Conservation (phyloP, 2,888 invertebrate genomes). For the Helicoverpa assulta region DNA sequence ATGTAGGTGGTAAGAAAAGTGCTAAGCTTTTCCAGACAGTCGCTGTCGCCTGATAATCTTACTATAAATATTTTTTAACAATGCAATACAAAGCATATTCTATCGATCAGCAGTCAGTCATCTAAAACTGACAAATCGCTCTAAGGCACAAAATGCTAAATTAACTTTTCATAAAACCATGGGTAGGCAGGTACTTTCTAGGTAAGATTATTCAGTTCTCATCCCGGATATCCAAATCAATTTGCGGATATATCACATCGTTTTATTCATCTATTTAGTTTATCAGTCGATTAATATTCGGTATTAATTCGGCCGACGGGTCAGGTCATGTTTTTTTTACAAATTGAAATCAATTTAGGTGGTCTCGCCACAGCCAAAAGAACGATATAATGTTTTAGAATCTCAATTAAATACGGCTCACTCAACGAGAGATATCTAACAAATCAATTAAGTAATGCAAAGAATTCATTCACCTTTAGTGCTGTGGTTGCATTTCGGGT, state of each 20-base stretch:
- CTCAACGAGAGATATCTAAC: conserved; percentile 86
- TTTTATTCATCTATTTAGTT: conserved; percentile 43
- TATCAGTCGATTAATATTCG: conserved; percentile 54
- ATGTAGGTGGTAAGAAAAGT: too few species aligned
- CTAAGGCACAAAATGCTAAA: too few species aligned
- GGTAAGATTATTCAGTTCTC: background rate
- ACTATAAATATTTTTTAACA: too few species aligned
- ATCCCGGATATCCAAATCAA: conserved; percentile 5
- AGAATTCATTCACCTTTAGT: conserved; percentile 88
- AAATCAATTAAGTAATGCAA: conserved; percentile 89
- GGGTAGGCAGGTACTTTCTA: too few species aligned
- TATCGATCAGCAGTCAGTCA: too few species aligned
- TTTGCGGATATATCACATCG: conserved; percentile 23
- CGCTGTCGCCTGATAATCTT: too few species aligned
- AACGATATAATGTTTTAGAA: conserved; percentile 78
- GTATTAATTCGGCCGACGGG: conserved; percentile 58
- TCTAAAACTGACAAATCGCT: too few species aligned
- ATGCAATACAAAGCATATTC: too few species aligned
- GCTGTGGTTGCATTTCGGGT: conserved; percentile 62
- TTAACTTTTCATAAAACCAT: too few species aligned
- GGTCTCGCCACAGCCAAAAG: conserved; percentile 71
- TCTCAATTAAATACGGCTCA: conserved; percentile 86
- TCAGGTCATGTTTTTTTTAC: conserved; percentile 65
- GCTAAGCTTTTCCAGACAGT: too few species aligned
- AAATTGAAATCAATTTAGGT: conserved; percentile 72